These are phyloP conservation scores for Montipora sp. DNA, from an alignment of 64 coral and sea anemone genomes.

Conservation along the genomic window DNA sequence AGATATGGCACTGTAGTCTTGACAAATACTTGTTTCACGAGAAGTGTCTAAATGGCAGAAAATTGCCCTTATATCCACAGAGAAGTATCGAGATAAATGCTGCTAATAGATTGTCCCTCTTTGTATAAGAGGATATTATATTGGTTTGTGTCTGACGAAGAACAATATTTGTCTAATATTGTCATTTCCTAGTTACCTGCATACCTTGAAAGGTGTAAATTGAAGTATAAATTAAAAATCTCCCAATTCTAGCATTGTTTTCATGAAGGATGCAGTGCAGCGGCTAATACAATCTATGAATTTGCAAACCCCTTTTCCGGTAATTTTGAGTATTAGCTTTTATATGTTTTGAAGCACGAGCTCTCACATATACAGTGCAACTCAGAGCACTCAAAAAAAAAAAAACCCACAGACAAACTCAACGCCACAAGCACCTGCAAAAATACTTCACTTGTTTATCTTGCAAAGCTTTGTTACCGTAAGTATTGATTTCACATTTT, in stretches of 20 bases:
- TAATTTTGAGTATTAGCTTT: no score
- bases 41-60: constrained; percentile 36
- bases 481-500: not conserved
- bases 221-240: no score
- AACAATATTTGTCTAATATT: no score
- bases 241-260: no score
- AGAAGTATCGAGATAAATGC: constrained; percentile 44
- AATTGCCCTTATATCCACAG: constrained; percentile 34
- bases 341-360: no score
- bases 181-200: no score
- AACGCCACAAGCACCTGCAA: constrained; percentile 25
- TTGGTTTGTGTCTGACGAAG: not conserved
- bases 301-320: no score
- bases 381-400: no score
- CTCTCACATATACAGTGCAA: no score
- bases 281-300: no score
- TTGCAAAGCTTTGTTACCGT: constrained; percentile 20
- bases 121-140: not conserved
- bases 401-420: not conserved
- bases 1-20: not conserved
- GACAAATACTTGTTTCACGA: not conserved
- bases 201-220: no score
- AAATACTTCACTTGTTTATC: not conserved
- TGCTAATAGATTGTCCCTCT: not conserved
- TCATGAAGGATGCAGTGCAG: no score